A percentile compares a stretch with the other conserved stretches of the same genome.
These are phyloP conservation scores for Nymphalis io DNA, from an alignment of 1,140 invertebrate genomes.

Conservation along the genomic window DNA sequence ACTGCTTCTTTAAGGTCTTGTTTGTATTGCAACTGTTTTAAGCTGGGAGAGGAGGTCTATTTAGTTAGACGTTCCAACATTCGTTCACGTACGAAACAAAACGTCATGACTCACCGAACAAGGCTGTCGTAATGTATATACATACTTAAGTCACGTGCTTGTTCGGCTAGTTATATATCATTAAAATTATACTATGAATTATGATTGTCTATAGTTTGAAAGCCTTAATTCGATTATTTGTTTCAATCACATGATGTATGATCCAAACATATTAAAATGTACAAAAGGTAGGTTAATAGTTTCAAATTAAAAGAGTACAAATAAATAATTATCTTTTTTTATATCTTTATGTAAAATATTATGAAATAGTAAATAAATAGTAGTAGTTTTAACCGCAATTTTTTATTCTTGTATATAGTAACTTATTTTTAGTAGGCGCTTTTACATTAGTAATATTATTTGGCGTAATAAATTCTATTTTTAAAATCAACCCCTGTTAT, in stretches of 20 bases:
- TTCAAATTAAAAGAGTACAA: too few species aligned
- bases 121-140: conserved; percentile 39
- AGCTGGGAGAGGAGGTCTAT: conserved; percentile 26
- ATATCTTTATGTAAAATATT: too few species aligned
- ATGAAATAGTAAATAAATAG: too few species aligned
- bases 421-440: too few species aligned
- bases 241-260: not conserved
- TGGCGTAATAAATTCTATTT: too few species aligned
- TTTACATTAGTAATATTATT: too few species aligned
- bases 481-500: too few species aligned
- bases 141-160: conserved; percentile 42
- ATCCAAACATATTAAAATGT: too few species aligned
- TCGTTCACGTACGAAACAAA: conserved; percentile 20
- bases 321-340: too few species aligned
- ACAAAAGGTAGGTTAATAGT: too few species aligned
- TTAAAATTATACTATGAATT: conserved; percentile 20
- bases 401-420: too few species aligned
- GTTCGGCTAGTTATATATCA: conserved; percentile 22
- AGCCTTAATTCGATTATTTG: not conserved
- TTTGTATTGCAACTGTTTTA: not conserved
- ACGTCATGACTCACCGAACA: conserved; percentile 35
- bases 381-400: too few species aligned
- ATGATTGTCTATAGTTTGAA: not conserved
- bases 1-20: not conserved
- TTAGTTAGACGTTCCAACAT: conserved; percentile 32